Base-by-base conservation (phyloP, 2,797 vertebrate genomes). In the Syngnathus rostellatus region DNA sequence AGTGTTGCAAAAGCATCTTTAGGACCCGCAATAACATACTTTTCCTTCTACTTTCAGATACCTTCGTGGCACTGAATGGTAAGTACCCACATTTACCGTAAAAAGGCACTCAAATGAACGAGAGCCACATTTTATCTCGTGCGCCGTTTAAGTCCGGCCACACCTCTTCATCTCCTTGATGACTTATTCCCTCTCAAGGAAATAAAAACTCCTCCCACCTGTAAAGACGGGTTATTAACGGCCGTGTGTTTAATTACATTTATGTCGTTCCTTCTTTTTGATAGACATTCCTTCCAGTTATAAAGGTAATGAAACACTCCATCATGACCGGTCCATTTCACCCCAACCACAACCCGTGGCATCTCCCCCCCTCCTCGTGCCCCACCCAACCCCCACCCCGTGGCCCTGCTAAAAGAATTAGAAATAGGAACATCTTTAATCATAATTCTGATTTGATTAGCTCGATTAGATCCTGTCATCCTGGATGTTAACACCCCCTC, bases 1-100 rank as follows among this genome's bases (percentile, higher is more conserved):
- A 8, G 8, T 21, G 50, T 51, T 3, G 8, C 50, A 51, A 46
- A 31, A 19, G 45, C 16, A 12, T 51, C 31, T 40, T 64, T n/a
- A 54, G 6, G 5, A 23, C 68, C 48, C 57, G 61, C 65, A 84
- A 71, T 88, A 87, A 90, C 77, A 66, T 2, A 8, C 81, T 72
- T 75, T 80, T 84, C 83, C 82, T 79, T 79, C 87, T 86, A 91
- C 92, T 87, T 85, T 68, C 92, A 99, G 97, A 99, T 92, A 94
- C 96, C 83, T 98, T 99, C 81, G 95, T 99, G 94, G 97, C 97
- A 31, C 90, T 98, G 86, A 99, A 99, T 87, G 96, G 97, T 99
- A 94, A 97, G 96, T 92, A 76, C 57, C 74, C 65, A 65, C 71
- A 64, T 74, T 11, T 48, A 66, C 71, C 55, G 68, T 74, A 73